Conservation (phyloP, 1,140 invertebrate genomes). For the Drosophila micromelanica region DNA sequence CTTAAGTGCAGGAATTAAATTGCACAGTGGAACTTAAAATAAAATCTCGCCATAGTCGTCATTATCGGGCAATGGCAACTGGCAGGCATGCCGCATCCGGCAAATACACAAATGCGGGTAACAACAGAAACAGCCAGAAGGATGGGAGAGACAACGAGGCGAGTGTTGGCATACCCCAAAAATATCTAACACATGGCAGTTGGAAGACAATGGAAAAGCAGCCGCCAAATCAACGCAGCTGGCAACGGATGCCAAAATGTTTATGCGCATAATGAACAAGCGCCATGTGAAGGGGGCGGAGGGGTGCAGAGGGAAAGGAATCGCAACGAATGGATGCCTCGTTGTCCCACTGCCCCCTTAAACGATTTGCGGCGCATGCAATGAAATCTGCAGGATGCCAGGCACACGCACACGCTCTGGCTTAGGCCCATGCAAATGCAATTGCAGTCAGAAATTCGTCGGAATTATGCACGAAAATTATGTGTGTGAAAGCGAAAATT, state of each 20-base stretch:
- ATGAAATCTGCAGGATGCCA: constrained; percentile 67
- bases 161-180: constrained; percentile 12
- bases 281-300: constrained; percentile 33
- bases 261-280: constrained; percentile 81
- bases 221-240: constrained; percentile 54
- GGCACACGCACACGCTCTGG: constrained; percentile 29
- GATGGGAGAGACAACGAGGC: background rate
- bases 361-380: constrained; percentile 60
- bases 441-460: constrained; percentile 61
- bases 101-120: constrained; percentile 62
- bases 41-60: constrained; percentile 38
- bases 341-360: constrained; percentile 32
- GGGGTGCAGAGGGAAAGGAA: constrained; percentile 9
- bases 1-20: constrained; percentile 43
- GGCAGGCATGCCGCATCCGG: constrained; percentile 63
- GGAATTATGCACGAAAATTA: constrained; percentile 71
- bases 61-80: constrained; percentile 65
- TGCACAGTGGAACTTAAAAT: constrained; percentile 57
- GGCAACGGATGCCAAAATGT: constrained; percentile 73
- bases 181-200: constrained; percentile 76
- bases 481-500: constrained; percentile 77
- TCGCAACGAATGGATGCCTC: constrained; percentile 24
- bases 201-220: constrained; percentile 75
- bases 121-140: constrained; percentile 28
- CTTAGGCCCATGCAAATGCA: constrained; percentile 16